Evolutionary conservation across 2,888 invertebrate genomes (phyloP).

Genomic region (Carcina quercana): DNA sequence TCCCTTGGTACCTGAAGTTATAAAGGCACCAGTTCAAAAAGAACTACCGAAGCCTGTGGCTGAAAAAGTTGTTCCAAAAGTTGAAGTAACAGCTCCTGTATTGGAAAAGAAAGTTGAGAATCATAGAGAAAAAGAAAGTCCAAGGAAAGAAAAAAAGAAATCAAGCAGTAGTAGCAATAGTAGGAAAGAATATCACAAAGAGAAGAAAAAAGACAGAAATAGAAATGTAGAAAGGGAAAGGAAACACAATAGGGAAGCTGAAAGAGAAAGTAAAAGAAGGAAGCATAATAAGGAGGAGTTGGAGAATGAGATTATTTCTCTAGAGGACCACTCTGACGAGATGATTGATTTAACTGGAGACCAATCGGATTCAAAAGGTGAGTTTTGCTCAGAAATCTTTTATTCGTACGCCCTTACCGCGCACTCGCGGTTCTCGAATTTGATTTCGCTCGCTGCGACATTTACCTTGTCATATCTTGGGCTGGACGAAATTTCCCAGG

Average conservation of each 20-base stretch:
- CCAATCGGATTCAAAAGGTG: conserved; percentile 62
- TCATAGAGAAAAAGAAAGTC: conserved; percentile 16
- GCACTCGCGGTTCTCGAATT: too few relatives aligned
- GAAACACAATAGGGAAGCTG: conserved; percentile 29
- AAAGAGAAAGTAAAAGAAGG: conserved; percentile 26
- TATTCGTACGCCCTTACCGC: too few relatives aligned
- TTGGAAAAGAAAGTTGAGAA: conserved; percentile 16
- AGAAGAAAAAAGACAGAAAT: conserved; percentile 42
- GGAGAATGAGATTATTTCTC: conserved; percentile 54
- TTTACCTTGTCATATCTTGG: too few relatives aligned
- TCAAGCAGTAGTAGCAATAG: conserved; percentile 26
- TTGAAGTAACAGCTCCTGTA: conserved; percentile 14
- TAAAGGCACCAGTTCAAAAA: conserved; percentile 19
- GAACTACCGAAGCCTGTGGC: conserved; percentile 8
- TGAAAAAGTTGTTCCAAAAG: conserved; percentile 17
- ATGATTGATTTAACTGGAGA: conserved; percentile 77
- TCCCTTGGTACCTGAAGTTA: neutral
- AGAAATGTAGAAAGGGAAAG: conserved; percentile 28
- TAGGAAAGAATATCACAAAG: conserved; percentile 39
- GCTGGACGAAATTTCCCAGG: too few relatives aligned
- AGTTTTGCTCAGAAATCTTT: conserved; percentile 11
- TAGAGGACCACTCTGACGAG: conserved; percentile 66
- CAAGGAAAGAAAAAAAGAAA: conserved; percentile 39
- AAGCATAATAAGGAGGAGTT: conserved; percentile 35
- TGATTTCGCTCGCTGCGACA: too few relatives aligned